Percentiles rank a stretch among this genome's conserved stretches.
These are phyloP conservation scores for Aporophyla nigra DNA, from an alignment of 2,888 invertebrate genomes.

Conservation along the genomic window DNA sequence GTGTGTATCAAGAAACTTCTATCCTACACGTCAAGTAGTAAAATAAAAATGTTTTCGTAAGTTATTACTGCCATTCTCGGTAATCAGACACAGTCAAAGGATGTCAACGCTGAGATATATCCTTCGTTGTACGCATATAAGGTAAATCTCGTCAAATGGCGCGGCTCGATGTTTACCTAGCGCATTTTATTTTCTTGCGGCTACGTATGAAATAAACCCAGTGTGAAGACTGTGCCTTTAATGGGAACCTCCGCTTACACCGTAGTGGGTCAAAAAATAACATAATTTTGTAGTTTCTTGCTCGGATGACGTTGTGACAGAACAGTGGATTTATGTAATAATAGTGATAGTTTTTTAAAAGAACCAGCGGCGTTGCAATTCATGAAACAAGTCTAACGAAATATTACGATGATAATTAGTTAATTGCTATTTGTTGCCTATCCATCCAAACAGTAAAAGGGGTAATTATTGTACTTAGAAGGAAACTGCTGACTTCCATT, in stretches of 20 bases:
- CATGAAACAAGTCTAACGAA: too few relatives aligned
- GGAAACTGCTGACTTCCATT: background rate
- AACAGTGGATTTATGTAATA: background rate
- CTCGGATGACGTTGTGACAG: background rate
- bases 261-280: slow-evolving; percentile 34
- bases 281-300: background rate
- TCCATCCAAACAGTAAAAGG: background rate
- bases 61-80: background rate
- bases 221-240: slow-evolving; percentile 67
- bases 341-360: background rate
- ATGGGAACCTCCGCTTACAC: slow-evolving; percentile 68
- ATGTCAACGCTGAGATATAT: slow-evolving; percentile 10
- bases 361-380: background rate
- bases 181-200: slow-evolving; percentile 65
- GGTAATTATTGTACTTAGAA: background rate
- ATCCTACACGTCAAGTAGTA: background rate
- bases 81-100: background rate
- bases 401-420: too few relatives aligned
- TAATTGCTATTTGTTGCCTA: too few relatives aligned
- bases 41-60: background rate
- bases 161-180: slow-evolving; percentile 56
- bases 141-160: slow-evolving; percentile 55
- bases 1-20: background rate
- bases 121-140: background rate
- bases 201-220: slow-evolving; percentile 70